Evolutionary conservation across 1,140 invertebrate genomes (phyloP).

Genomic region (Zaprionus vittiger): DNA sequence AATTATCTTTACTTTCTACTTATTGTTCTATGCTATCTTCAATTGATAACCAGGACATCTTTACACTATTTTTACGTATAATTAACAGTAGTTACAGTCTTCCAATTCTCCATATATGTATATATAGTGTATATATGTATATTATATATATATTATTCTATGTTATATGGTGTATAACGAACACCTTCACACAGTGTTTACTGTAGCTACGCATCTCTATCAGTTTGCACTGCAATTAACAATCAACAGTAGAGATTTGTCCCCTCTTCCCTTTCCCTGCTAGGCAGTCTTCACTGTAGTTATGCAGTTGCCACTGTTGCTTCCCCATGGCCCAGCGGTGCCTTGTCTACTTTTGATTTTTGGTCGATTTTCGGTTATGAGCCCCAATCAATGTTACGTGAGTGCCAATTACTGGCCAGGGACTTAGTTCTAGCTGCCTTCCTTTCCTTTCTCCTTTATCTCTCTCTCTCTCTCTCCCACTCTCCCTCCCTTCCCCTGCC

Average conservation of each 20-base stretch:
- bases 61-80: too few relatives aligned
- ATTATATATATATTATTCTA: too few relatives aligned
- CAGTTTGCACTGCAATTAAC: too few relatives aligned
- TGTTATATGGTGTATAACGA: too few relatives aligned
- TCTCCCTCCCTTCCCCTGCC: not conserved
- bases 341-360: slow-evolving; percentile 56
- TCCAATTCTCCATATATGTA: too few relatives aligned
- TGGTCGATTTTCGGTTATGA: slow-evolving; percentile 56
- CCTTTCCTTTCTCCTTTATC: not conserved
- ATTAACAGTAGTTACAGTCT: too few relatives aligned
- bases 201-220: too few relatives aligned
- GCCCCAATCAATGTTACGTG: slow-evolving; percentile 73
- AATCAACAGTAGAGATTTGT: not conserved
- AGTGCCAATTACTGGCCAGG: slow-evolving; percentile 62
- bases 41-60: too few relatives aligned
- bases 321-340: not conserved
- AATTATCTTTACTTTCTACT: too few relatives aligned
- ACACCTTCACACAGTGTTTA: too few relatives aligned
- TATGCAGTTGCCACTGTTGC: not conserved
- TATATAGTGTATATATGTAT: too few relatives aligned
- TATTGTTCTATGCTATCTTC: too few relatives aligned
- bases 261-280: not conserved
- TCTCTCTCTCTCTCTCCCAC: not conserved
- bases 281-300: slow-evolving; percentile 10
- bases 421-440: slow-evolving; percentile 29